Conservation (phyloP, 1,140 invertebrate species). For the Eriosoma lanigerum region DNA sequence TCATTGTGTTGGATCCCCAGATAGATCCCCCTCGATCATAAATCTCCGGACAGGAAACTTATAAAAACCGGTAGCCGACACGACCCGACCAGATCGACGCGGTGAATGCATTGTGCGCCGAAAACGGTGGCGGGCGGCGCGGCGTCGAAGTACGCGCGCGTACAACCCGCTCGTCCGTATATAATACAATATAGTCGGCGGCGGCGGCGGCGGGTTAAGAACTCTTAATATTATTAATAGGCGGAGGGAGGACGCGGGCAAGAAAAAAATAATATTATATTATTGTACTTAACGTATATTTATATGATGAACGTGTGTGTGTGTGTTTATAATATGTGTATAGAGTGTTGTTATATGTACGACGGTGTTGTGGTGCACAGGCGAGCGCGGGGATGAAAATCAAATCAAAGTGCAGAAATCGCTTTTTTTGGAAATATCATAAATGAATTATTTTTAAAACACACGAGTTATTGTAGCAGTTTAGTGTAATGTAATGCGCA, state of each 20-base stretch:
- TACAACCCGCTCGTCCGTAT: background rate
- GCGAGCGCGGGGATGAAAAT: background rate
- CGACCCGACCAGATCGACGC: slow-evolving; percentile 25
- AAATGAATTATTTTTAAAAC: too few species aligned
- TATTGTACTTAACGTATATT: background rate
- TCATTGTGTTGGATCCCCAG: background rate
- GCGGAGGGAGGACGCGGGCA: background rate
- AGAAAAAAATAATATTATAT: slow-evolving; percentile 15
- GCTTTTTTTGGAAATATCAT: too few species aligned
- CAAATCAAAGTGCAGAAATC: background rate
- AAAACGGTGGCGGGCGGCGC: background rate
- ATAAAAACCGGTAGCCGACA: slow-evolving; percentile 34
- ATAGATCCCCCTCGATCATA: slow-evolving; percentile 1
- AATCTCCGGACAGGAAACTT: slow-evolving; percentile 43
- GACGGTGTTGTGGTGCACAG: background rate
- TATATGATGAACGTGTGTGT: too few species aligned
- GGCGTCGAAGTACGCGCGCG: background rate
- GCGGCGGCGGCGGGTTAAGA: background rate
- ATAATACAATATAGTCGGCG: too few species aligned
- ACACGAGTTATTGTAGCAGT: too few species aligned
- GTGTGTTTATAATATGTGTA: background rate
- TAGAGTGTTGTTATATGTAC: too few species aligned
- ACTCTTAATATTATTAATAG: too few species aligned
- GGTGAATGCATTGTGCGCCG: background rate
- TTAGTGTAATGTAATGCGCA: too few species aligned